Base-by-base conservation (phyloP, 2,888 invertebrate species). In the Poecilobothrus nobilitatus region DNA sequence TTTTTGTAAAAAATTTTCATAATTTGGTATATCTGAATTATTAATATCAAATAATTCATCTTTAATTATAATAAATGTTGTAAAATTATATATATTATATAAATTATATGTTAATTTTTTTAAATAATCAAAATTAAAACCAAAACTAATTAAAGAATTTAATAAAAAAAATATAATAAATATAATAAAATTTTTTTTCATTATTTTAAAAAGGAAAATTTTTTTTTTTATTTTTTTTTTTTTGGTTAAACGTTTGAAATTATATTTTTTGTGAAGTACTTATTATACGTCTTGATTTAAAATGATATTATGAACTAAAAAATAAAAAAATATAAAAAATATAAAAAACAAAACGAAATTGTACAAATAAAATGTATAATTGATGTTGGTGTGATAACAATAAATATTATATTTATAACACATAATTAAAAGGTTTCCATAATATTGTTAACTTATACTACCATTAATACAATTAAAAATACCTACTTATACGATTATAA, bases 41-140 rank as follows among this genome's bases (percentile, higher is more conserved):
- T 18, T n/a, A 3, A 53, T 12, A 53, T 53, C 53, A 53, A 53
- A 27, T 27, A 27, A 2, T 63, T 15, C 6, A 63, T 63, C 27
- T 27, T 27, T 63, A 7, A 63, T 27, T 18, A 63, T 63, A 15
- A 63, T 27, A 63, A 63, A 33, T 27, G 15, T 63, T 27, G 63
- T 63, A 63, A 63, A 63, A 63, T 63, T 63, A 63, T 63, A 27
- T 5, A 63, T 33, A 27, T 63, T 27, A 63, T 63, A 27, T 27
- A 63, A 27, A 63, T 27, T 27, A n/a, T 15, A 9, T 21, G 63
- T 63, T 63, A 63, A 63, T n/a, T 18, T 63, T 27, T 10, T 12
- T 27, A 63, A 33, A 27, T 63, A 27, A 27, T 22, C 27, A 63
- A 63, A 27, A 63, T 63, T 63, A 33, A 63, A 27, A 63, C 27